Conservation (phyloP, 2,113 vertebrate genomes). For the Cyphotilapia sp. region DNA sequence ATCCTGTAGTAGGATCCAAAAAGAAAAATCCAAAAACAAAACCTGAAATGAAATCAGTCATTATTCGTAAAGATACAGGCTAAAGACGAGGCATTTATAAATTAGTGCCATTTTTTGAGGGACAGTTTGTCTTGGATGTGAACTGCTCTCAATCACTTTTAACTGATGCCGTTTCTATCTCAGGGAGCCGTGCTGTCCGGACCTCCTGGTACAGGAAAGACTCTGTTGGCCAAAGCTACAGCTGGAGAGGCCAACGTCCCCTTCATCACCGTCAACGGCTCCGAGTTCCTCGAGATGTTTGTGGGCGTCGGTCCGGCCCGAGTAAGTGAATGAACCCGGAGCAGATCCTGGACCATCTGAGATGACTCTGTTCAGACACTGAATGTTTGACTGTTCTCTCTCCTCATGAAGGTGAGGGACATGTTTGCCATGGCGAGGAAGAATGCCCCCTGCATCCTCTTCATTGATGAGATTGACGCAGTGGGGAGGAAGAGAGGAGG, state of each 20-base stretch:
- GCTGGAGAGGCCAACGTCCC: constrained; percentile 95
- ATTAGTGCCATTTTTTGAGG: accelerated
- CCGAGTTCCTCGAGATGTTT: constrained; percentile 98
- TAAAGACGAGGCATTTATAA: neutral
- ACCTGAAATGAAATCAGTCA: accelerated
- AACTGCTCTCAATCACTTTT: neutral
- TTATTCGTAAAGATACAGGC: neutral
- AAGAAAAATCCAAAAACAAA: neutral
- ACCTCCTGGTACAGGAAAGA: constrained; percentile 96
- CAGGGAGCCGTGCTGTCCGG: constrained; percentile 95
- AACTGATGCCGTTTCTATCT: neutral
- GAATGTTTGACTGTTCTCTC: neutral
- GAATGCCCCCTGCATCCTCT: constrained; percentile 96
- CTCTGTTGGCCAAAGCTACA: constrained; percentile 92
- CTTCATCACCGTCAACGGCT: constrained; percentile 96
- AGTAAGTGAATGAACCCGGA: constrained; percentile 60
- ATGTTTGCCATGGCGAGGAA: constrained; percentile 92
- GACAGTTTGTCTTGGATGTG: neutral
- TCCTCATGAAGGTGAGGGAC: constrained; percentile 80
- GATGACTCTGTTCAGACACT: neutral
- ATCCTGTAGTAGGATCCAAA: neutral
- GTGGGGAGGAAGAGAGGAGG: constrained; percentile 91
- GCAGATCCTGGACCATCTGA: neutral
- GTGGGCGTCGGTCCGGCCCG: constrained; percentile 95
- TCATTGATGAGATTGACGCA: constrained; percentile 96